Evolutionary conservation across 1,140 invertebrate genomes (phyloP).

Genomic region (Pinna nobilis): DNA sequence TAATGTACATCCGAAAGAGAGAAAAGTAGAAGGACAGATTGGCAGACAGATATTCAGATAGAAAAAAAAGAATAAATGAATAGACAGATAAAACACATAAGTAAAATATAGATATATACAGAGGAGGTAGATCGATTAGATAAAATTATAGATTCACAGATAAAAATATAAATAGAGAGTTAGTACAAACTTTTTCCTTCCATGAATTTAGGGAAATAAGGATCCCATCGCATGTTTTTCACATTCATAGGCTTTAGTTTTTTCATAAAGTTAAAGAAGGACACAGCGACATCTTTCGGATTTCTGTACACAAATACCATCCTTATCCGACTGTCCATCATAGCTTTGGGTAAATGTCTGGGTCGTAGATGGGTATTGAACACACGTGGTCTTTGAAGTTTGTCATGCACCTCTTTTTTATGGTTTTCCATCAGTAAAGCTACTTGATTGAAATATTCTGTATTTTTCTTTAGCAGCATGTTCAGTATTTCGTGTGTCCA

Average conservation of each 20-base stretch:
- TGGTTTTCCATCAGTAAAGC: constrained; percentile 40
- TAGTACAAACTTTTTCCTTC: no score
- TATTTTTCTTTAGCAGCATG: constrained; percentile 38
- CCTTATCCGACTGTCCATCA: constrained; percentile 42
- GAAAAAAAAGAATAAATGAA: no score
- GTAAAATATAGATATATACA: not conserved
- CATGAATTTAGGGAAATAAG: no score
- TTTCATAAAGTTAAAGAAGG: constrained; percentile 53
- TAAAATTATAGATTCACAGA: constrained; percentile 42
- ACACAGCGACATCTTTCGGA: constrained; percentile 58
- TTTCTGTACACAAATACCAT: constrained; percentile 52
- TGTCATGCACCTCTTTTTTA: constrained; percentile 30
- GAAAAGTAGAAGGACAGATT: no score
- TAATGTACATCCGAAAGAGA: no score
- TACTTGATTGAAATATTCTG: constrained; percentile 42
- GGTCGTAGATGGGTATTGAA: constrained; percentile 52
- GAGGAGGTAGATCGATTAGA: not conserved
- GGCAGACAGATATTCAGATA: no score
- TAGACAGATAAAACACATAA: no score
- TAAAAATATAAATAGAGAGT: no score
- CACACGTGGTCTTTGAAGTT: constrained; percentile 41
- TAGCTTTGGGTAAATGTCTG: constrained; percentile 25
- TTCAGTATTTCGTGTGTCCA: constrained; percentile 53
- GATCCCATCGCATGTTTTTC: no score
- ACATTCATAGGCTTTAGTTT: no score